phyloP scores from a whole-genome alignment of 2,113 vertebrate species.

The Amphilophus citrinellus region DNA sequence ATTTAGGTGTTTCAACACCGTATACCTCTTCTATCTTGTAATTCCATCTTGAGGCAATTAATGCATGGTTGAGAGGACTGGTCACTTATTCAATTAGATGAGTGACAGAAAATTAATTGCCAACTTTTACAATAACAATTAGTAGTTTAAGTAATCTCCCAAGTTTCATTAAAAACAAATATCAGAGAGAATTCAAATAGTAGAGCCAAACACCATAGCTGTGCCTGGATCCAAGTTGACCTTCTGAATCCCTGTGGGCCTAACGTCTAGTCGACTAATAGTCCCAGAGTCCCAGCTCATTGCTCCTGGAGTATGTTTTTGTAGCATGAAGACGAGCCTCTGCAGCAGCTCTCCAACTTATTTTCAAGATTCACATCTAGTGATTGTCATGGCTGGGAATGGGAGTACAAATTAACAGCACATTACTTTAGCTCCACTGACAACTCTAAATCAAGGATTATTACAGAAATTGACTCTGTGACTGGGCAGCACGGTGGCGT shows the following conservation, averaged over 20 bases:
- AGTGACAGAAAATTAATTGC: not conserved
- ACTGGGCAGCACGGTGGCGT: not conserved
- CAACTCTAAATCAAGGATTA: conserved; percentile 10
- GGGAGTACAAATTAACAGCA: not conserved
- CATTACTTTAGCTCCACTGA: not conserved
- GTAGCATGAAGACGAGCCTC: conserved; percentile 25
- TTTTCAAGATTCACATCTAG: conserved; percentile 18
- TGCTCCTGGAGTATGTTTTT: conserved; percentile 31
- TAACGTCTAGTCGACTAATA: conserved; percentile 14
- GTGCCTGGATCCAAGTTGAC: conserved; percentile 6
- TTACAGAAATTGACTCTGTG: not conserved
- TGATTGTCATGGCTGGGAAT: not conserved
- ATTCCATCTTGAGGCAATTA: not conserved
- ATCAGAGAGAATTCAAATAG: not conserved
- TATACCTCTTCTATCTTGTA: not conserved
- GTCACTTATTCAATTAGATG: not conserved
- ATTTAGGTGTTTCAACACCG: not conserved
- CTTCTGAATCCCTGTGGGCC: conserved; percentile 13
- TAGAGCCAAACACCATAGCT: not conserved
- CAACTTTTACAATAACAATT: not conserved
- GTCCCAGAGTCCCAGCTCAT: conserved; percentile 39
- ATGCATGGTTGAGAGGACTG: not conserved
- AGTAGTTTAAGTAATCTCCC: not conserved
- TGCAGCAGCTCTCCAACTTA: conserved; percentile 20
- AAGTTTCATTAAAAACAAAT: not conserved